Conservation (phyloP, 2,113 vertebrate species). For the Lagopus leucura region DNA sequence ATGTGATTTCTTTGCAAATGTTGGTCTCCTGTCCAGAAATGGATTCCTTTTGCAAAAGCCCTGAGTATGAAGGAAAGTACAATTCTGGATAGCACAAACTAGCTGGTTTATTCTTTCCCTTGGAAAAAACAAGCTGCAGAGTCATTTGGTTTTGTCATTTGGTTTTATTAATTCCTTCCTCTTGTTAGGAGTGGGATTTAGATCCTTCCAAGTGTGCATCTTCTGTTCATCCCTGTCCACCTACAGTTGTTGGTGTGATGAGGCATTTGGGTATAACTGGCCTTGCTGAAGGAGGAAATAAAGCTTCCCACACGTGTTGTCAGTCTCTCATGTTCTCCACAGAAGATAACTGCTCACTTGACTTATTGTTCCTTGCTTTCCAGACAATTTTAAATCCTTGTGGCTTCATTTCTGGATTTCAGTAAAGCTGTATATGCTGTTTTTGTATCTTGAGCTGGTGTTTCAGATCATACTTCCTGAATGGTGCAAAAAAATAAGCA, state of each 20-base stretch:
- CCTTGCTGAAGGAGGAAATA: background rate
- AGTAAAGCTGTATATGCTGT: background rate
- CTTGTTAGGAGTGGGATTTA: background rate
- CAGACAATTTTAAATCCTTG: background rate
- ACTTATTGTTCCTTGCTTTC: background rate
- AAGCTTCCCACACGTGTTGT: constrained; percentile 24
- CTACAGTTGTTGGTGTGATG: background rate
- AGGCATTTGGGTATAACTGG: background rate
- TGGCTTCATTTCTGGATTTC: background rate
- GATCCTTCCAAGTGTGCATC: background rate
- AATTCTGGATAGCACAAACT: background rate
- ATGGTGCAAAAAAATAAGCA: background rate
- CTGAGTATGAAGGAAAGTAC: background rate
- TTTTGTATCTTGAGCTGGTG: background rate
- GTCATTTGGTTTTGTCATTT: background rate
- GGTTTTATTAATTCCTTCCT: background rate
- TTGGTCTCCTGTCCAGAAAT: background rate
- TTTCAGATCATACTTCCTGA: background rate
- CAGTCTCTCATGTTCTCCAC: background rate
- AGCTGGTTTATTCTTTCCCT: background rate
- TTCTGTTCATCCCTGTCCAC: constrained; percentile 1
- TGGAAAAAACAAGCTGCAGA: background rate
- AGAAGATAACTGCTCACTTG: background rate
- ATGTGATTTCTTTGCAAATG: background rate
- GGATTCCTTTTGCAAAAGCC: background rate